Conservation (phyloP, 2,888 invertebrate species). For the Panorpa germanica region DNA sequence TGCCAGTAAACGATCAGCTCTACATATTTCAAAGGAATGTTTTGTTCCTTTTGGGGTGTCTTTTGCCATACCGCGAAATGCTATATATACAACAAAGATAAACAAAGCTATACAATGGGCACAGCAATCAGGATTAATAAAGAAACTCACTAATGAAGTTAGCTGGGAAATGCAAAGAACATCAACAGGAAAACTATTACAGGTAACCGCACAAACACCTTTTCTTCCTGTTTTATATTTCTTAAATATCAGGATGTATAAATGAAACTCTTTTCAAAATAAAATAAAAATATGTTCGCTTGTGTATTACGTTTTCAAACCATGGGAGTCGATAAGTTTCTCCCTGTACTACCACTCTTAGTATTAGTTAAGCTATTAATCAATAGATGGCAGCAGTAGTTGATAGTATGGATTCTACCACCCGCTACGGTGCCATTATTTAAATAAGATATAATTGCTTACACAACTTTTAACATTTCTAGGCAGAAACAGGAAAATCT, state of each 20-base stretch:
- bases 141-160: slow-evolving; percentile 47
- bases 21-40: slow-evolving; percentile 57
- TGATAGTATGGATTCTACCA: no score
- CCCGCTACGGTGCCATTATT: no score
- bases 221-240: background rate
- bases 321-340: no score
- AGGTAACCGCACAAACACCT: slow-evolving; percentile 34
- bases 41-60: slow-evolving; percentile 53
- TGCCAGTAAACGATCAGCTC: slow-evolving; percentile 33
- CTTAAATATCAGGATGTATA: no score
- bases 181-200: slow-evolving; percentile 36
- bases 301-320: no score
- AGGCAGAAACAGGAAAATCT: slow-evolving; percentile 26
- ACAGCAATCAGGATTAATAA: slow-evolving; percentile 44
- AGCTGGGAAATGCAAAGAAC: slow-evolving; percentile 52
- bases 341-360: no score
- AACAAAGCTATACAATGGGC: slow-evolving; percentile 38
- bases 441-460: no score
- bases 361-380: no score
- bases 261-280: no score
- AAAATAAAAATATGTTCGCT: background rate
- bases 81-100: slow-evolving; percentile 40
- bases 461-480: slow-evolving; percentile 14
- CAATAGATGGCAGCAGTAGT: no score
- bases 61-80: slow-evolving; percentile 39